Evolutionary conservation across 2,113 vertebrate species (phyloP), one percentile per base, ranked within the genome.

Genomic region (Peromyscus maniculatus): DNA sequence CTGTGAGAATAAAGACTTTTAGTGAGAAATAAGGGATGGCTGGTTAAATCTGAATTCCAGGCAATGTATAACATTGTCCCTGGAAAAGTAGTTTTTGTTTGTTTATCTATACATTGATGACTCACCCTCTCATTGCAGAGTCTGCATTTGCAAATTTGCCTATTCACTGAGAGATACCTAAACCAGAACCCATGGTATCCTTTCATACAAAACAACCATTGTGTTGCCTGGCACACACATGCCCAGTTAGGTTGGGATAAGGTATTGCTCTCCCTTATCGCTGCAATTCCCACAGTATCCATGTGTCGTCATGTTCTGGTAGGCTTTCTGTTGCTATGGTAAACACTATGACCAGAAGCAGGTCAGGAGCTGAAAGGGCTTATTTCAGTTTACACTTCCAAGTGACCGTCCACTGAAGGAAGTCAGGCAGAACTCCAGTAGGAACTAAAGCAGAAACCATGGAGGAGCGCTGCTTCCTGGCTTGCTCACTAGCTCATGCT

Each of bases 21-120:
- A 75, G 22, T 75, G 7, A 0, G n/a, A 75, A 75, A 75, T 75
- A 43, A 21, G 21, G 72, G 59, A 28, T 87, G 5, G 1, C 43
- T 43, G 64, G 7, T 80, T 84, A 91, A 96, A 86, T 95, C 83
- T 91, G 57, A 71, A 82, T 94, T 82, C 93, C 17, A 89, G 87
- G 59, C 67, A 96, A 36, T 55, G 33, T 69, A 49, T 82, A 59
- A 39, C 66, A 82, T 72, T 72, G 6, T 43, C n/a, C 39, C 67
- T 71, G 67, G 33, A 71, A 71, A 71, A 1, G 33, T 71, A 66
- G 64, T 16, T 71, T 36, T 36, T 36, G 5, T 87, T 80, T 71
- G 5, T 84, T 80, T 71, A 49, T 57, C 39, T 69, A 55, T 89
- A 80, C 9, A 66, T 59, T 84, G 64, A 64, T 16, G 62, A 13